phyloP scores from a whole-genome alignment of 1,140 invertebrate species.

The Nomia melanderi region DNA sequence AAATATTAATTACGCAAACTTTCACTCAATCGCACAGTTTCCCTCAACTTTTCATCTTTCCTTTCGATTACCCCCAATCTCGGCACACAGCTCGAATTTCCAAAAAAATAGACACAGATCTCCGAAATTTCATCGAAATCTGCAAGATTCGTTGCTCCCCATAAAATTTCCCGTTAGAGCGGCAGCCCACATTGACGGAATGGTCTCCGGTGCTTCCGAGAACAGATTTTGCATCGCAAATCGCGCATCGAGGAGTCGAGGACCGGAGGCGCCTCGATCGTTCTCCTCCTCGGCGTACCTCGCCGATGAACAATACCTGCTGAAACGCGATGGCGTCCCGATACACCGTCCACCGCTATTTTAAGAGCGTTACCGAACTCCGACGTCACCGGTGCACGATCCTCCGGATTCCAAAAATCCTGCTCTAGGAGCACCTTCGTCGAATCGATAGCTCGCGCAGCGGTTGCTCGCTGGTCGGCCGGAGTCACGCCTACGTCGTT shows the following conservation, averaged over 20 bases:
- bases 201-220: constrained; percentile 62
- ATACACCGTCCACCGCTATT: constrained; percentile 23
- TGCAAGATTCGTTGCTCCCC: no score
- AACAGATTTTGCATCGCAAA: constrained; percentile 72
- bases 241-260: constrained; percentile 28
- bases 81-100: no score
- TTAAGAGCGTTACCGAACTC: constrained; percentile 38
- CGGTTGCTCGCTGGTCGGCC: constrained; percentile 1
- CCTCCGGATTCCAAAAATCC: neutral
- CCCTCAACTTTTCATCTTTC: no score
- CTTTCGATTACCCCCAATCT: no score
- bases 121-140: no score
- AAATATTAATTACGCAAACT: no score
- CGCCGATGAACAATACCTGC: constrained; percentile 37
- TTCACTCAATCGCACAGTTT: no score
- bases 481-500: constrained; percentile 15
- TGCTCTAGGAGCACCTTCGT: no score
- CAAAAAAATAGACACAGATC: no score
- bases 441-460: neutral
- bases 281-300: constrained; percentile 44
- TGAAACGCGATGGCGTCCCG: constrained; percentile 22
- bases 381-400: neutral
- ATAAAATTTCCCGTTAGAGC: constrained; percentile 31
- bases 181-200: constrained; percentile 35
- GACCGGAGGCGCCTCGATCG: constrained; percentile 27